Base-by-base conservation (phyloP, 2,797 vertebrate genomes). In the Neosilurus hyrtlii region DNA sequence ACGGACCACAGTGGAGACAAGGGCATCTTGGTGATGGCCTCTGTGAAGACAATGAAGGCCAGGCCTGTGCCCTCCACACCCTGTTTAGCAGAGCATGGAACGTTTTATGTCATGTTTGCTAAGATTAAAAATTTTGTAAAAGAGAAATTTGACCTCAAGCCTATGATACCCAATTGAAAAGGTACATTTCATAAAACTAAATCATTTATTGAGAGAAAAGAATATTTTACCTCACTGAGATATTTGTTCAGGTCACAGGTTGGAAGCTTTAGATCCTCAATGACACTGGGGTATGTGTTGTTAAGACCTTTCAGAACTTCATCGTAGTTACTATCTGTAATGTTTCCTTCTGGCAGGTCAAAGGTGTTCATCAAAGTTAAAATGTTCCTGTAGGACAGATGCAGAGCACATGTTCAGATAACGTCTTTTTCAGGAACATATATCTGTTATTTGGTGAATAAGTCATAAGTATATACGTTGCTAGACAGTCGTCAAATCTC, bases 21-120 rank as follows among this genome's bases (percentile, higher is more conserved):
- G 0, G 96, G 96, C 97, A 98, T 97, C 92, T 95, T 97, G 79
- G 95, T 97, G 89, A 98, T 96, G 49, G 96, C 96, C 89, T 98
- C 97, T 0, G 96, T 98, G 91, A 98, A 98, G 82, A 97, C 95
- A 78, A 98, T 98, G 89, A 98, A 98, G 66, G 96, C 97, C 65
- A 98, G 89, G 56, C 97, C 96, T 0, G 96, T 97, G 90, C 97
- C 96, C 90, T 97, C 96, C 61, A 96, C 96, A 57, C 96, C 96
- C 97, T 98, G 89, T 30, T 66, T 7, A 84, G n/a, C 24, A 54
- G 30, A 22, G 37, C 12, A 24, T 51, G n/a, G 3, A 30, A 52
- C 1, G 0, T 56, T 68, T 57, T 3, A 35, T n/a, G 16, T 66
- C 37, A 30, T 15, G 9, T 54, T 18, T 4, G 30, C n/a, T 20